Percentiles rank a stretch among this genome's conserved stretches.
These are phyloP conservation scores for Chrysotoxum bicinctum DNA, from an alignment of 2,888 invertebrate species.

Conservation along the genomic window DNA sequence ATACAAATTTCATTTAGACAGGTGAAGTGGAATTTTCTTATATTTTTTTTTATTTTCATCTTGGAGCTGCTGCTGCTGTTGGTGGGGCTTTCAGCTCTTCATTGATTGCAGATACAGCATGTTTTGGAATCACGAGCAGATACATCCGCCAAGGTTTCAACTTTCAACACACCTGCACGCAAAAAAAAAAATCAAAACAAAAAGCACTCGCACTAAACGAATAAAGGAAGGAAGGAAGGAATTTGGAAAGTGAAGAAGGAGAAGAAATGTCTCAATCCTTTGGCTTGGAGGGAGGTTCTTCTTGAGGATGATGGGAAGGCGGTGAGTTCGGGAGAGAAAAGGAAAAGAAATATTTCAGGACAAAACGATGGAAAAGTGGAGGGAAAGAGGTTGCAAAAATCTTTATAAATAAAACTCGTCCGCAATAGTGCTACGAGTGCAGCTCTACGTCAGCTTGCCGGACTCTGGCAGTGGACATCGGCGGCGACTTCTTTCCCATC, in stretches of 20 bases:
- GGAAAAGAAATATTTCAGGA: constrained; percentile 4
- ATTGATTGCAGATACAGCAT: constrained; percentile 68
- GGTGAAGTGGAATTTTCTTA: constrained; percentile 36
- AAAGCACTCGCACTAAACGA: not conserved
- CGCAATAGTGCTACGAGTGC: constrained; percentile 7
- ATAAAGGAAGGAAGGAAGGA: not conserved
- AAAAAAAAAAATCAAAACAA: constrained; percentile 14
- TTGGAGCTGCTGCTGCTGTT: not conserved
- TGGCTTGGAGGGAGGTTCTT: not conserved
- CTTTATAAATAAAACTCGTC: constrained; percentile 38
- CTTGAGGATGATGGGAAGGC: not conserved
- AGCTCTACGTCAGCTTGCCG: constrained; percentile 39
- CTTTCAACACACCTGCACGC: constrained; percentile 27
- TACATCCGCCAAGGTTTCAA: constrained; percentile 31
- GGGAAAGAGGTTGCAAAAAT: constrained; percentile 24
- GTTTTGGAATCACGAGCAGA: constrained; percentile 33
- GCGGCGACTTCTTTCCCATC: too few relatives aligned
- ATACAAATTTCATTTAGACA: constrained; percentile 64
- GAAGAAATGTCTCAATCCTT: constrained; percentile 31
- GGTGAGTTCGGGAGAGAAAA: not conserved
- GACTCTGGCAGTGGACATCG: not conserved
- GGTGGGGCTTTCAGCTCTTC: constrained; percentile 27
- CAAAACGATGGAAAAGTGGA: constrained; percentile 7
- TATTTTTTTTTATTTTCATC: not conserved
- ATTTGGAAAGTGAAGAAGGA: not conserved